Percentiles rank a stretch among this genome's conserved stretches.
Conservation (phyloP, 2,888 invertebrate species). For the Agrenia bidenticulata region DNA sequence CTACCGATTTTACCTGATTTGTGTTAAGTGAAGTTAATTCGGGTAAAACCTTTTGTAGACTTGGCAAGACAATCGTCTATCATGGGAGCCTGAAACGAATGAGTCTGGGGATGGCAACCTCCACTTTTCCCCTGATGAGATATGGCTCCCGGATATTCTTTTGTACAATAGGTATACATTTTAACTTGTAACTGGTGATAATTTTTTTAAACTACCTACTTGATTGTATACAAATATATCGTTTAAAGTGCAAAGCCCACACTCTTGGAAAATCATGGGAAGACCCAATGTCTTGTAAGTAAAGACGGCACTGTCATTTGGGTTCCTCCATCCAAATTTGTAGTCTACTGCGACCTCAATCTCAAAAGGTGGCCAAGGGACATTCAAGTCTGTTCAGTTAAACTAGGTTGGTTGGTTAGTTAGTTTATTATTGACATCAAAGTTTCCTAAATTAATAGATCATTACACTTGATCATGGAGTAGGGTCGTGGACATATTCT, state of each 20-base stretch:
- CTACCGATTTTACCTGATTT: no score
- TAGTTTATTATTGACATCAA: no score
- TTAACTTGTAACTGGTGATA: no score
- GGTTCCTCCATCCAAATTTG: conserved; percentile 70
- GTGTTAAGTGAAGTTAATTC: not conserved
- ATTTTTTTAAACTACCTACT: no score
- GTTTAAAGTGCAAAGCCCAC: conserved; percentile 38
- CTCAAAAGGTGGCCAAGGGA: conserved; percentile 75
- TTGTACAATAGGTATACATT: conserved; percentile 14
- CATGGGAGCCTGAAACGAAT: conserved; percentile 33
- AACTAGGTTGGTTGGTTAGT: no score
- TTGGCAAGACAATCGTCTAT: conserved; percentile 44
- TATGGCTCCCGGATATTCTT: conserved; percentile 49
- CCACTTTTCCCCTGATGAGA: conserved; percentile 44
- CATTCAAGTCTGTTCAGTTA: conserved; percentile 57
- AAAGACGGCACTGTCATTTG: conserved; percentile 63
- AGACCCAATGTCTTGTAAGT: conserved; percentile 60
- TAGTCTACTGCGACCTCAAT: conserved; percentile 67
- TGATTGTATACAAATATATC: no score
- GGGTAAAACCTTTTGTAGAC: conserved; percentile 12
- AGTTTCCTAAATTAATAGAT: no score
- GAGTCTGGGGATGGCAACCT: conserved; percentile 21
- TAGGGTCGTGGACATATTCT: conserved; percentile 72
- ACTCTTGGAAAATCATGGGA: conserved; percentile 36
- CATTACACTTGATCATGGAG: no score